These are phyloP conservation scores for Branchipolynoe longqiensis DNA, from an alignment of 2,888 invertebrate genomes.

Conservation along the genomic window DNA sequence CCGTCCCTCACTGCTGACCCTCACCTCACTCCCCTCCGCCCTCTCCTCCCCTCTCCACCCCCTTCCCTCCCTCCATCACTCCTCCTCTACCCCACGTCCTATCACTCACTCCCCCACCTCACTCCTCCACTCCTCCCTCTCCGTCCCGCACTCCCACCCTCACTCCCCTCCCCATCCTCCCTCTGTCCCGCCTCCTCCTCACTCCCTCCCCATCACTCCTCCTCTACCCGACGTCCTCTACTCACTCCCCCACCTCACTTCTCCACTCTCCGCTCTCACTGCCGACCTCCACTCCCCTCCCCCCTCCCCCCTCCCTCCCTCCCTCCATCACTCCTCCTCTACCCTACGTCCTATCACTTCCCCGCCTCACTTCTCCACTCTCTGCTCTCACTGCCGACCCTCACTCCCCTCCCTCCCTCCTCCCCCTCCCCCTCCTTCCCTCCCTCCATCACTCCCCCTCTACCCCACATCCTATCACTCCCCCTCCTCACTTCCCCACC, in stretches of 20 bases:
- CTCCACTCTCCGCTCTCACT: neutral
- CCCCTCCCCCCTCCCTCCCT: neutral
- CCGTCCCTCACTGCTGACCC: neutral
- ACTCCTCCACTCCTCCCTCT: neutral
- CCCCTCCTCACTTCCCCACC: too few species aligned
- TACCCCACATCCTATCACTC: neutral
- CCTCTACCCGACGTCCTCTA: too few species aligned
- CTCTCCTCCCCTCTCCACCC: neutral
- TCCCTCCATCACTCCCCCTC: neutral
- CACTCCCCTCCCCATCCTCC: neutral
- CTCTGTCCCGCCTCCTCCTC: neutral
- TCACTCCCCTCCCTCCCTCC: neutral
- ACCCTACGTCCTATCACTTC: too few species aligned
- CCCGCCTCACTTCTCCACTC: too few species aligned
- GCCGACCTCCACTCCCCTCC: neutral
- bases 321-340: too few species aligned
- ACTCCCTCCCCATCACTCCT: neutral
- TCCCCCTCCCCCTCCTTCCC: neutral
- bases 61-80: constrained; percentile 3
- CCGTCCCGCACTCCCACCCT: neutral
- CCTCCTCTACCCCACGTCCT: neutral
- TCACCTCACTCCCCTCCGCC: neutral
- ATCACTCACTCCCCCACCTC: neutral
- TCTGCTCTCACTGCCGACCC: neutral
- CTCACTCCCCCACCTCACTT: too few species aligned